phyloP scores from a whole-genome alignment of 2,888 invertebrate species.

The Orthosia gracilis region DNA sequence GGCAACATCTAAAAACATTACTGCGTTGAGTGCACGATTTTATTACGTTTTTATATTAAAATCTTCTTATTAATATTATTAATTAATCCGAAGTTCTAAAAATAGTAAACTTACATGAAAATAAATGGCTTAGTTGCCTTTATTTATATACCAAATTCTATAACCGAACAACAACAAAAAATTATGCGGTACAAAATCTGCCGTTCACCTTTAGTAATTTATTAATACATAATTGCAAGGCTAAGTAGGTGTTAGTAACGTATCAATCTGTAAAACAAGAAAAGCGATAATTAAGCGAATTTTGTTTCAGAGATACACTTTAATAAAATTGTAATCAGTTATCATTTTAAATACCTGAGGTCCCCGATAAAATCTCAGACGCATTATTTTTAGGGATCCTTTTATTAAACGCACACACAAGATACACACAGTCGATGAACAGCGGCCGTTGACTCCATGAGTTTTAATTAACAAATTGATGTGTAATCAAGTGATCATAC shows the following conservation, averaged over 20 bases:
- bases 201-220: too few relatives aligned
- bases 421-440: conserved; percentile 15
- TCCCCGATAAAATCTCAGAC: conserved; percentile 20
- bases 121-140: too few relatives aligned
- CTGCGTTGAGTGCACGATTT: too few relatives aligned
- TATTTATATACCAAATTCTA: too few relatives aligned
- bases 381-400: conserved; percentile 16
- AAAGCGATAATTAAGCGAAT: conserved; percentile 4
- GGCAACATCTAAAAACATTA: too few relatives aligned
- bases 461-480: conserved; percentile 24
- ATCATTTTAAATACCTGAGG: conserved; percentile 13
- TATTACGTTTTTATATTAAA: too few relatives aligned
- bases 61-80: too few relatives aligned
- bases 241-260: too few relatives aligned
- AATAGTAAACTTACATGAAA: too few relatives aligned
- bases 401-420: conserved; percentile 13
- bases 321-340: conserved; percentile 18
- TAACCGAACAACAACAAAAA: too few relatives aligned
- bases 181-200: too few relatives aligned
- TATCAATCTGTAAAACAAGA: neutral
- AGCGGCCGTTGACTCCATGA: conserved; percentile 17
- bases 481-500: conserved; percentile 1
- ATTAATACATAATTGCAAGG: neutral
- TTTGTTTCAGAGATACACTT: neutral
- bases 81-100: too few relatives aligned